Percentiles rank a stretch among this genome's conserved stretches.
Conservation (phyloP, 2,797 vertebrate species). For the Hyperoplus immaculatus region DNA sequence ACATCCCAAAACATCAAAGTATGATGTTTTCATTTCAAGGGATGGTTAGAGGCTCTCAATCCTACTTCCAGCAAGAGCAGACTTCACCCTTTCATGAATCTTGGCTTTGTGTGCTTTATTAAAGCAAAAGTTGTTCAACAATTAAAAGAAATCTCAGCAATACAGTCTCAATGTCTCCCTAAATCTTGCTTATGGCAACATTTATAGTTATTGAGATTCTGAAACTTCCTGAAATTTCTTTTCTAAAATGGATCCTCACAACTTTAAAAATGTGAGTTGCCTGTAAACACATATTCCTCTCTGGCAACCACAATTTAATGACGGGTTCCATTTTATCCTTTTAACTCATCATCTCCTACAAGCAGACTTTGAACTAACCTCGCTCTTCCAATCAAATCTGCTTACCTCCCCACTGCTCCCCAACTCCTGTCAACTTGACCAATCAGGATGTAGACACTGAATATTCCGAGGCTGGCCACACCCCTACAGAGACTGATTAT, state of each 20-base stretch:
- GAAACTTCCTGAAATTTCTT: conserved; percentile 72
- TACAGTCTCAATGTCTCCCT: conserved; percentile 63
- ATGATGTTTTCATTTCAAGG: conserved; percentile 55
- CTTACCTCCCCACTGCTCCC: conserved; percentile 82
- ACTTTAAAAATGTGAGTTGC: conserved; percentile 75
- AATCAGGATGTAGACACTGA: conserved; percentile 88
- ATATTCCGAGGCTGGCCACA: conserved; percentile 86
- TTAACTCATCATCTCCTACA: conserved; percentile 71
- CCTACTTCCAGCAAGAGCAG: conserved; percentile 38
- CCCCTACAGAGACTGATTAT: conserved; percentile 87
- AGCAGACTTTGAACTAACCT: conserved; percentile 83
- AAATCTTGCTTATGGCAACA: conserved; percentile 65
- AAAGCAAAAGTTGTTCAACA: conserved; percentile 53
- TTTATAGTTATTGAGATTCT: conserved; percentile 73
- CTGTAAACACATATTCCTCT: conserved; percentile 22
- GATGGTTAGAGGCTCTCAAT: conserved; percentile 67
- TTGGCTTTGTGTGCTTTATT: conserved; percentile 67
- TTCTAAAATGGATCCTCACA: conserved; percentile 64
- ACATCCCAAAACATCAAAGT: conserved; percentile 70
- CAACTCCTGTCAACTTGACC: conserved; percentile 81
- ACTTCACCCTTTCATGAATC: conserved; percentile 57
- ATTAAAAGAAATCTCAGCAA: conserved; percentile 75
- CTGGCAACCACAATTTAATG: conserved; percentile 72
- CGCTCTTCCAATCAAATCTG: conserved; percentile 84
- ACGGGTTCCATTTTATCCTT: conserved; percentile 75